A percentile compares a stretch with the other conserved stretches of the same genome.
Evolutionary conservation across 2,888 invertebrate species (phyloP).

Genomic region (Nephrotoma guestfalica): DNA sequence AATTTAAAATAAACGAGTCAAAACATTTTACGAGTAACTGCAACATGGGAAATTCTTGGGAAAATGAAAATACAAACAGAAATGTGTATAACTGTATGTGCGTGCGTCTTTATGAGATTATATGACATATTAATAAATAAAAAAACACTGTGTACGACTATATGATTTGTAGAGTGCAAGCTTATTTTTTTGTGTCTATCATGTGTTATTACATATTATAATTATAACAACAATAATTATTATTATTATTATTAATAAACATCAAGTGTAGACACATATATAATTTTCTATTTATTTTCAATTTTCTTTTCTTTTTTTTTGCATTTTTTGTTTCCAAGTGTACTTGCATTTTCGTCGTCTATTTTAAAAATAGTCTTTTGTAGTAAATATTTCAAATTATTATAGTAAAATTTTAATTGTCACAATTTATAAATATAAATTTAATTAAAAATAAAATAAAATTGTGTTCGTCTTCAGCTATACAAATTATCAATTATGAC

Average conservation of each 20-base stretch:
- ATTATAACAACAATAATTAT: neutral
- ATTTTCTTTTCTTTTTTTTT: neutral
- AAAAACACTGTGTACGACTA: neutral
- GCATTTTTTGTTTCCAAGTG: neutral
- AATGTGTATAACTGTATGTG: too few relatives aligned
- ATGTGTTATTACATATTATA: neutral
- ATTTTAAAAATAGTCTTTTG: neutral
- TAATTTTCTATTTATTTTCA: neutral
- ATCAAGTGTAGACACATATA: neutral
- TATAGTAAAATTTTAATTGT: neutral
- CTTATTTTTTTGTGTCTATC: neutral
- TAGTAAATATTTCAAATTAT: neutral
- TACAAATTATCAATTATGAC: neutral
- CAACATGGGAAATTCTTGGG: slow-evolving; percentile 3
- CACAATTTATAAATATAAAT: neutral
- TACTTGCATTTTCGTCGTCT: neutral
- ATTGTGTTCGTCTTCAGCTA: neutral
- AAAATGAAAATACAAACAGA: neutral
- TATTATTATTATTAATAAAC: neutral
- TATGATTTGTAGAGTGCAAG: neutral
- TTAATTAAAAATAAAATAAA: neutral
- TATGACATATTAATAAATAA: neutral
- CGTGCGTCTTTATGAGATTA: neutral
- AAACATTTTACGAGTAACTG: neutral
- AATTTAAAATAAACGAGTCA: neutral